Base-by-base conservation (phyloP, 2,888 invertebrate species). In the Acleris holmiana region DNA sequence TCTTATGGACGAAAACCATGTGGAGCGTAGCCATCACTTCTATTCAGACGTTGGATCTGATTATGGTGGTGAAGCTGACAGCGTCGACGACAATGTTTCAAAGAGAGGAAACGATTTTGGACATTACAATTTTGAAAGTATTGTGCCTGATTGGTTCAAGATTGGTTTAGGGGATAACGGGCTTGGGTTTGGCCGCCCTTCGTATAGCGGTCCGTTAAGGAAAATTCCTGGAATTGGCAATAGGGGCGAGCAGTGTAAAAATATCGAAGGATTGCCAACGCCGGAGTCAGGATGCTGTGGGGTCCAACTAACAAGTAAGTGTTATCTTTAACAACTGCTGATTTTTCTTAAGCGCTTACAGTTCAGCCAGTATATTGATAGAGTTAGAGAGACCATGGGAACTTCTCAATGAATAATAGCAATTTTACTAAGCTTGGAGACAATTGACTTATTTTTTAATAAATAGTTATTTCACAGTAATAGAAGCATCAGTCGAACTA, bases 221-320 rank as follows among this genome's bases (percentile, higher is more conserved):
- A 56, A 47, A 10, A 10, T 29, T 2, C 51, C 51, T 6, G 40
- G 23, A 5, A 23, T 18, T 0, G 35, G 17, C 3, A 47, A 25
- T 4, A 53, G 40, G 25, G 51, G 40, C 5, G 18, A 18, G 21
- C 19, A 25, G 15, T 65, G 65, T 41, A 44, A 50, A 21, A 54
- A 59, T 0, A 46, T 65, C 5, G 44, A 44, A 41, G 65, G 65
- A 23, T 41, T 65, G 23, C 65, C 65, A 6, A 35, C 17, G 6
- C 59, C 65, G 10, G 65, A 65, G 15, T 65, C 65, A 35, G 65
- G 65, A 4, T 65, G 65, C 54, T 65, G 65, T 21, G 65, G 65
- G 23, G 54, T 65, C 21, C 59, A 65, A 21, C 44, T 29, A 21
- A 44, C 48, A 50, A 48, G 65, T 65, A 21, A 59, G 64, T 29